phyloP scores from a whole-genome alignment of 2,888 invertebrate genomes.

The Nectonema munidae region DNA sequence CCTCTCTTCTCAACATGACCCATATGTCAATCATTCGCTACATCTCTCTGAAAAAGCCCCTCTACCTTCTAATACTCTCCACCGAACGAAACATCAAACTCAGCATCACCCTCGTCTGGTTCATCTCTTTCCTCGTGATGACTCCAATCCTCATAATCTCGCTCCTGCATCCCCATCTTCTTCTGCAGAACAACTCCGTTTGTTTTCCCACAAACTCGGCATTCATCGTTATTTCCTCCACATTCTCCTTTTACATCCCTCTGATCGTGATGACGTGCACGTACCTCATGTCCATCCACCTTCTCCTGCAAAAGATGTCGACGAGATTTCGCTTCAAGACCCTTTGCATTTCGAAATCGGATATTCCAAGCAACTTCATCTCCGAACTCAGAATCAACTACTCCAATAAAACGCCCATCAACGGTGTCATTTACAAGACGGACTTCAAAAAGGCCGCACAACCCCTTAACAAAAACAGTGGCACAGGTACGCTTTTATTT shows the following conservation, averaged over 20 bases:
- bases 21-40: neutral
- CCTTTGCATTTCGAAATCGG: no score
- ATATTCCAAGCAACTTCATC: no score
- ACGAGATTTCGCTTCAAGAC: no score
- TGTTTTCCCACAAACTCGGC: neutral
- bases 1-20: neutral
- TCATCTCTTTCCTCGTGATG: neutral
- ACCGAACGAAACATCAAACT: neutral
- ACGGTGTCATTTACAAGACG: no score
- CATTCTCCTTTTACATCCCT: neutral
- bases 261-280: neutral
- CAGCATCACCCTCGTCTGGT: neutral
- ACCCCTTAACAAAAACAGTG: no score
- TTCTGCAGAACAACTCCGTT: neutral
- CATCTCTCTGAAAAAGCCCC: neutral
- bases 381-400: no score
- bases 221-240: neutral
- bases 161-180: neutral
- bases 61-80: no score
- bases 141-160: neutral
- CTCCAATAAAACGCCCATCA: no score
- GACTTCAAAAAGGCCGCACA: no score
- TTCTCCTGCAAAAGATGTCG: neutral
- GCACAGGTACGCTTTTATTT: no score
- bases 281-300: constrained; percentile 1